Conservation (phyloP, 2,797 vertebrate genomes). For the Arvicola amphibius region DNA sequence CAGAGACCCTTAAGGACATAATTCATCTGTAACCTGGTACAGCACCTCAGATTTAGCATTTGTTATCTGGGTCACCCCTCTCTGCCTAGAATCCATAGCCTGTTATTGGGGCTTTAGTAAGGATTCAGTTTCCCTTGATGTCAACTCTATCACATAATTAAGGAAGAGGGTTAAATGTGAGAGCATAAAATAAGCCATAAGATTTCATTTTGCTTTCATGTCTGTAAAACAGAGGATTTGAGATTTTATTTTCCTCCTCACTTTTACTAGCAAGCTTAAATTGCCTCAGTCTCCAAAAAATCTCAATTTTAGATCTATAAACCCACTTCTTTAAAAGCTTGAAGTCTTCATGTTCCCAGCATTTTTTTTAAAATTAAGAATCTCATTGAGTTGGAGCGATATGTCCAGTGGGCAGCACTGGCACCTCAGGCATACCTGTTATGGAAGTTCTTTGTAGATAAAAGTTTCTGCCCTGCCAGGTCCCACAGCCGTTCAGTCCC, state of each 20-base stretch:
- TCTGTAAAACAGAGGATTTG: not conserved
- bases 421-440: too few species aligned
- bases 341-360: not conserved
- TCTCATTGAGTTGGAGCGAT: not conserved
- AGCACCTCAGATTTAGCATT: not conserved
- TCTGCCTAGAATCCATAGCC: not conserved
- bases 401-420: not conserved
- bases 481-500: too few species aligned
- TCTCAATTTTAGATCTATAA: not conserved
- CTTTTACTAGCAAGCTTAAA: constrained; percentile 17
- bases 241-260: not conserved
- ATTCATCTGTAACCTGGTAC: not conserved
- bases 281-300: not conserved
- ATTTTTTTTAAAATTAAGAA: not conserved
- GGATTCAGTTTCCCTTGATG: not conserved
- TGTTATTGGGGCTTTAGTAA: not conserved
- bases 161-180: not conserved
- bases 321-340: not conserved
- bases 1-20: not conserved
- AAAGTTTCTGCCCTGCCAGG: too few species aligned
- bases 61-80: not conserved
- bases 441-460: not conserved
- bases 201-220: not conserved
- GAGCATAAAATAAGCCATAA: not conserved
- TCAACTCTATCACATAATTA: not conserved